A percentile compares a stretch with the other conserved stretches of the same genome.
These are phyloP conservation scores for Propithecus perrieri DNA, from an alignment of 2,797 vertebrate species.

Conservation along the genomic window DNA sequence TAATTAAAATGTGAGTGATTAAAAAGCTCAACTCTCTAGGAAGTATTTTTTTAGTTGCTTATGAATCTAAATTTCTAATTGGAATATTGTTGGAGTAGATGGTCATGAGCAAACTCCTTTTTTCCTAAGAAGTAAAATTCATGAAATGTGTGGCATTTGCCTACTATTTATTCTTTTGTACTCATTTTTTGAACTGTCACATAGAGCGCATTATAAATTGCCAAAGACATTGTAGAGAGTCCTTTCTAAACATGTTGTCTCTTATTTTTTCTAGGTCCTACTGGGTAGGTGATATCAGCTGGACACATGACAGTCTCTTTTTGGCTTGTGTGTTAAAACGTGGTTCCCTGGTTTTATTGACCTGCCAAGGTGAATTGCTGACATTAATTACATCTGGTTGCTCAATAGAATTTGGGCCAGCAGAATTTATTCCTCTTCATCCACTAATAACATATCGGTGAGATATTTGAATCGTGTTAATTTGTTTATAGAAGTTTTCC, in stretches of 20 bases:
- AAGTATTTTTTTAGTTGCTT: constrained; percentile 43
- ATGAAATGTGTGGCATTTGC: neutral
- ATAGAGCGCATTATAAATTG: neutral
- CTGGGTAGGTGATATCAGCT: constrained; percentile 94
- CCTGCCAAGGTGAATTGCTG: constrained; percentile 92
- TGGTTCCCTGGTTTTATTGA: constrained; percentile 93
- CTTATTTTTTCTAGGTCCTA: constrained; percentile 90
- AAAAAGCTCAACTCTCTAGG: neutral
- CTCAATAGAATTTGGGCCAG: constrained; percentile 95
- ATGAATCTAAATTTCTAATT: neutral
- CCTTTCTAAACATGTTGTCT: constrained; percentile 7
- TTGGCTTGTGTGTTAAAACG: constrained; percentile 96
- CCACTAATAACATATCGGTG: constrained; percentile 95
- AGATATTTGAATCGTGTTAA: constrained; percentile 51
- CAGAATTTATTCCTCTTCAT: constrained; percentile 97
- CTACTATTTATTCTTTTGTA: neutral
- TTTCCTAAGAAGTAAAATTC: constrained; percentile 7
- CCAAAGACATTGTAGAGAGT: neutral
- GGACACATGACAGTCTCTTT: constrained; percentile 93
- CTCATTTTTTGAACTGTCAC: neutral
- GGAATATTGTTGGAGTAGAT: neutral
- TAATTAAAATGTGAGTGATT: neutral
- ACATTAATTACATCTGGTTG: constrained; percentile 92
- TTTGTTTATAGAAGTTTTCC: neutral
- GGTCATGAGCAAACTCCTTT: neutral